Evolutionary conservation across 2,888 invertebrate species (phyloP).

Genomic region (Zygothrica quintamaculata): DNA sequence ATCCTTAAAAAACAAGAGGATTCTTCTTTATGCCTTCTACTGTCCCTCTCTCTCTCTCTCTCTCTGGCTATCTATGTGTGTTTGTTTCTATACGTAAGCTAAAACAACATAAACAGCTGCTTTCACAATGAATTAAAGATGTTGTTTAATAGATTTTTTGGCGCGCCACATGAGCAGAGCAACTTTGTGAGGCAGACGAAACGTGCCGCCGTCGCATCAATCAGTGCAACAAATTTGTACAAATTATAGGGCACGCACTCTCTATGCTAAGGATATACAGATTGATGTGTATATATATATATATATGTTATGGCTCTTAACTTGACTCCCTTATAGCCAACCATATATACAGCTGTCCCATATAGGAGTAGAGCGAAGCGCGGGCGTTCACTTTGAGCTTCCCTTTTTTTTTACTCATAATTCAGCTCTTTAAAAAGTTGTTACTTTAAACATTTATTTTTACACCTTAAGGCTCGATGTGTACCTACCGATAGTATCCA

Average conservation of each 20-base stretch:
- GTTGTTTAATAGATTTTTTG: slow-evolving; percentile 65
- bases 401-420: slow-evolving; percentile 46
- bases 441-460: slow-evolving; percentile 80
- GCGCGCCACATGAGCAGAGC: slow-evolving; percentile 63
- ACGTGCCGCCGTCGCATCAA: slow-evolving; percentile 74
- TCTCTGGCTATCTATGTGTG: too few relatives aligned
- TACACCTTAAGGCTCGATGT: slow-evolving; percentile 79
- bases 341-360: neutral
- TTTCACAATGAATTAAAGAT: slow-evolving; percentile 33
- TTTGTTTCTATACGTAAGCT: too few relatives aligned
- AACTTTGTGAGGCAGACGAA: slow-evolving; percentile 65
- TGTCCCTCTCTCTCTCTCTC: too few relatives aligned
- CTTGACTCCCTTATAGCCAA: neutral
- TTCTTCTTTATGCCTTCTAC: too few relatives aligned
- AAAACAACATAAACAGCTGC: slow-evolving; percentile 53
- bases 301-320: neutral
- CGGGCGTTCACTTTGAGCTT: slow-evolving; percentile 3
- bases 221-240: slow-evolving; percentile 76
- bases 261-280: slow-evolving; percentile 55
- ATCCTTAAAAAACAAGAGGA: too few relatives aligned
- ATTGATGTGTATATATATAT: slow-evolving; percentile 56
- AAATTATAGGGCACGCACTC: slow-evolving; percentile 74
- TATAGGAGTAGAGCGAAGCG: neutral
- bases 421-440: slow-evolving; percentile 78
- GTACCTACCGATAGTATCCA: slow-evolving; percentile 46